Evolutionary conservation across 2,888 invertebrate genomes (phyloP).

Genomic region (Miltochrista miniata): DNA sequence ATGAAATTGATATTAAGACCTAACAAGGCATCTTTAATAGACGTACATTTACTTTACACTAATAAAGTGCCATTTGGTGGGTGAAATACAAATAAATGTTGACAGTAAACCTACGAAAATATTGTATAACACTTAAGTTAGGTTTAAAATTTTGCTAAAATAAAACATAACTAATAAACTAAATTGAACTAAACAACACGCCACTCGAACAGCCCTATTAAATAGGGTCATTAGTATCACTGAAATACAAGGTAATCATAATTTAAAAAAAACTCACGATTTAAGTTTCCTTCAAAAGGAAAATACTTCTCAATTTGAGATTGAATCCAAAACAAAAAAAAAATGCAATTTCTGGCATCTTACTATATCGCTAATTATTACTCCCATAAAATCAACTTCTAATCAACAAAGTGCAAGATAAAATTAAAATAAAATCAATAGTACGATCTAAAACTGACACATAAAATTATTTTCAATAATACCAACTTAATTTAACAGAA

Average conservation of each 20-base stretch:
- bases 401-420: constrained; percentile 81
- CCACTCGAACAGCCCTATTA: constrained; percentile 72
- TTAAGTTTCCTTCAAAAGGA: constrained; percentile 64
- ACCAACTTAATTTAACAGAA: constrained; percentile 82
- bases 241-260: constrained; percentile 74
- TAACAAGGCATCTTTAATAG: constrained; percentile 67
- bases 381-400: constrained; percentile 75
- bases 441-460: constrained; percentile 77
- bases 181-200: constrained; percentile 84
- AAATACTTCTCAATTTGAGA: constrained; percentile 54
- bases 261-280: constrained; percentile 59
- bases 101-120: constrained; percentile 77
- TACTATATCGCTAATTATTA: constrained; percentile 64
- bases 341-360: constrained; percentile 81
- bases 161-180: constrained; percentile 84
- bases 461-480: constrained; percentile 82
- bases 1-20: constrained; percentile 62
- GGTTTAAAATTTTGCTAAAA: constrained; percentile 83
- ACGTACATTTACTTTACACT: constrained; percentile 48
- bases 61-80: constrained; percentile 78
- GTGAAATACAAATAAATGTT: constrained; percentile 78
- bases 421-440: constrained; percentile 83
- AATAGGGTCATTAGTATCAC: constrained; percentile 77
- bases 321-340: constrained; percentile 64
- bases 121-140: constrained; percentile 82